These are phyloP conservation scores for Tinea trinotella DNA, from an alignment of 2,888 invertebrate genomes.

Conservation along the genomic window DNA sequence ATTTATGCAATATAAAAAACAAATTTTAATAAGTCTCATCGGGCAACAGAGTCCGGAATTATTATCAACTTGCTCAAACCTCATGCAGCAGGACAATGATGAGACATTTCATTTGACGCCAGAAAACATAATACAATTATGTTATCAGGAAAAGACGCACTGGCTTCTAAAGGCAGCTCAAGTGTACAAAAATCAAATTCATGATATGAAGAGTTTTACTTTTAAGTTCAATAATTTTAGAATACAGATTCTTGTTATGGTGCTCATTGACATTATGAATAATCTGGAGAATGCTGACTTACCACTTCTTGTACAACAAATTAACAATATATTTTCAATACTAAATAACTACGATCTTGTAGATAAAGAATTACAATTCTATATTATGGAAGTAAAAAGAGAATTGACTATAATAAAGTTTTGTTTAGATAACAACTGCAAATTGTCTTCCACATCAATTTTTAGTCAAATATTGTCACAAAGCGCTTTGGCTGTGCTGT, in stretches of 20 bases:
- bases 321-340: constrained; percentile 62
- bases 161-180: constrained; percentile 63
- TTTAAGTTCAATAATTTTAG: constrained; percentile 65
- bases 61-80: constrained; percentile 41
- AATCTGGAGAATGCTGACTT: constrained; percentile 60
- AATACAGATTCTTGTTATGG: constrained; percentile 64
- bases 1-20: constrained; percentile 54
- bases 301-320: constrained; percentile 53
- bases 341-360: constrained; percentile 54
- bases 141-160: constrained; percentile 60
- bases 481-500: constrained; percentile 63
- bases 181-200: constrained; percentile 55
- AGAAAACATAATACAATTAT: constrained; percentile 65
- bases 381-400: constrained; percentile 63
- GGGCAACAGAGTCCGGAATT: constrained; percentile 51
- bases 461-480: constrained; percentile 57
- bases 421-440: constrained; percentile 63
- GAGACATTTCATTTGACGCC: constrained; percentile 59
- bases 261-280: constrained; percentile 62
- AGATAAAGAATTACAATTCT: constrained; percentile 58
- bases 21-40: constrained; percentile 55
- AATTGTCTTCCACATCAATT: constrained; percentile 63
- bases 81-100: constrained; percentile 52
- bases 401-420: constrained; percentile 63
- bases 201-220: constrained; percentile 60